A percentile compares a stretch with the other conserved stretches of the same genome.
Conservation (phyloP, 2,888 invertebrate genomes). For the Andrena camellia region DNA sequence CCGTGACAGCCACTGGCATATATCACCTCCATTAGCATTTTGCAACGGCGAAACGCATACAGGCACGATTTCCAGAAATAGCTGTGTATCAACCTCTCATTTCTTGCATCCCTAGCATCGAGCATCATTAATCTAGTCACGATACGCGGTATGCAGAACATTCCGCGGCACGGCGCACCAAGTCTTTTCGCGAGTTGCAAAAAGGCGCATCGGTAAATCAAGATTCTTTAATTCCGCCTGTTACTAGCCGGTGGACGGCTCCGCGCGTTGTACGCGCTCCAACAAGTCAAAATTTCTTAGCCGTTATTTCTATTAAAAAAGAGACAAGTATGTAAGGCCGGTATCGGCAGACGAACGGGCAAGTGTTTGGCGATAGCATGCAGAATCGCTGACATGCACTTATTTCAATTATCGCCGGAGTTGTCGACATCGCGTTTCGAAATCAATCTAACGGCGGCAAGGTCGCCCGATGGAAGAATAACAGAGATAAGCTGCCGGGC, state of each 20-base stretch:
- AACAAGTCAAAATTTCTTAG: background rate
- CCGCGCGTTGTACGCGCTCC: background rate
- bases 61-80: slow-evolving; percentile 46
- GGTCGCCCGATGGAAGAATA: slow-evolving; percentile 19
- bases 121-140: slow-evolving; percentile 41
- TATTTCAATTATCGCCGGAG: slow-evolving; percentile 29
- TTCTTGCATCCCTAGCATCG: slow-evolving; percentile 32
- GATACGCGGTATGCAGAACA: slow-evolving; percentile 44
- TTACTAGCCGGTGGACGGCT: background rate
- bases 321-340: background rate
- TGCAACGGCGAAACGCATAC: slow-evolving; percentile 25
- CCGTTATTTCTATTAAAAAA: background rate
- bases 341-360: no score
- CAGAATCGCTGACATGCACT: background rate
- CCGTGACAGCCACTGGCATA: background rate
- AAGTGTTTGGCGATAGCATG: background rate
- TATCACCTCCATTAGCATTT: slow-evolving; percentile 20
- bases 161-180: slow-evolving; percentile 1
- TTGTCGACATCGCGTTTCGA: slow-evolving; percentile 15
- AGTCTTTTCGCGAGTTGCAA: slow-evolving; percentile 3
- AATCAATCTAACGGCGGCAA: slow-evolving; percentile 33
- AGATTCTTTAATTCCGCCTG: background rate
- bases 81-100: slow-evolving; percentile 36
- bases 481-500: slow-evolving; percentile 11
- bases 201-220: slow-evolving; percentile 31